phyloP scores from a whole-genome alignment of 2,888 invertebrate species.

The Plebejus argus region DNA sequence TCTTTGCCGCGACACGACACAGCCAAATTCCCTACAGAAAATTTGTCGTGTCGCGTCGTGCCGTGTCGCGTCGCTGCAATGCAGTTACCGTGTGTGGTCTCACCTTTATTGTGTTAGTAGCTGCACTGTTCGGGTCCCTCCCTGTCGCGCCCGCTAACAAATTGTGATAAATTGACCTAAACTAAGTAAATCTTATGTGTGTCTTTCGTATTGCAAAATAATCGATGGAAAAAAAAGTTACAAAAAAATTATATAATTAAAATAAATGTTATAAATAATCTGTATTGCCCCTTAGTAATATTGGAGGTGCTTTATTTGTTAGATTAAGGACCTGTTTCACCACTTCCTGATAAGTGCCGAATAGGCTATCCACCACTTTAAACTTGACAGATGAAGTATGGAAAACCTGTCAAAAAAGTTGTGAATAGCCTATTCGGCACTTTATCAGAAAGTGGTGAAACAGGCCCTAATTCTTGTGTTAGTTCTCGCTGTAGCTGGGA shows the following conservation, averaged over 20 bases:
- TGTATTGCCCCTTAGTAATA: slow-evolving; percentile 49
- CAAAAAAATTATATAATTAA: slow-evolving; percentile 59
- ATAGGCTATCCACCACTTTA: no score
- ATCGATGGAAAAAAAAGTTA: slow-evolving; percentile 58
- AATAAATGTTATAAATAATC: slow-evolving; percentile 48
- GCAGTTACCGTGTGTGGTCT: not conserved
- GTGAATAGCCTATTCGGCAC: no score
- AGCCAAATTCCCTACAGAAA: not conserved
- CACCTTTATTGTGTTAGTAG: not conserved
- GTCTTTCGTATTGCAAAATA: slow-evolving; percentile 66
- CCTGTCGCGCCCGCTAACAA: slow-evolving; percentile 42
- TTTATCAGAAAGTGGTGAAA: no score
- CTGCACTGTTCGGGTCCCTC: slow-evolving; percentile 26
- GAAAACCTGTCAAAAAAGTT: no score
- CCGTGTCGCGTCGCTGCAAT: not conserved
- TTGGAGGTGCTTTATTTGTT: slow-evolving; percentile 58
- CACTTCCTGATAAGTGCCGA: no score
- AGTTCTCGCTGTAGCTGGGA: not conserved
- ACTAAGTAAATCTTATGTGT: slow-evolving; percentile 71
- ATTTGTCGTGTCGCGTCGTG: not conserved
- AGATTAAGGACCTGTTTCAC: no score
- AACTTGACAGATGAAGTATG: no score
- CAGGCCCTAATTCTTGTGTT: slow-evolving; percentile 39
- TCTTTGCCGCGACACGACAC: no score
- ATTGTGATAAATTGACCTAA: slow-evolving; percentile 69